These are phyloP conservation scores for Leptopilina boulardi DNA, from an alignment of 1,140 invertebrate genomes.

Conservation along the genomic window DNA sequence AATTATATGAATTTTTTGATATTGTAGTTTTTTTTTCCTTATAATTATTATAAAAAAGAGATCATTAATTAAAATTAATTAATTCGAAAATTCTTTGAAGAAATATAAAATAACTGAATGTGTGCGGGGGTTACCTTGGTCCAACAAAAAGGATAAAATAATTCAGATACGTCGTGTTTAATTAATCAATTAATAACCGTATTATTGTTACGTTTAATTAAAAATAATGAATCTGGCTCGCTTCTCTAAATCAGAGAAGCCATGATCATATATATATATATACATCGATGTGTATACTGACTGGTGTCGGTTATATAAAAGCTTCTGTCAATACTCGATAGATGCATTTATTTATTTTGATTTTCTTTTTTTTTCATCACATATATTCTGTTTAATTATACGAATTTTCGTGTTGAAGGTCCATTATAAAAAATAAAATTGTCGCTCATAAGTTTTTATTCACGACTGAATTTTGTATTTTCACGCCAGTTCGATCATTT, in stretches of 20 bases:
- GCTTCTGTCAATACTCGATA: slow-evolving; percentile 55
- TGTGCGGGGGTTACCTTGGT: neutral
- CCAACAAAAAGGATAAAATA: slow-evolving; percentile 18
- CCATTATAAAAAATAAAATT: slow-evolving; percentile 13
- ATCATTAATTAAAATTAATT: neutral
- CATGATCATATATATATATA: neutral
- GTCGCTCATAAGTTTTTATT: neutral
- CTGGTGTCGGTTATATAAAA: slow-evolving; percentile 50
- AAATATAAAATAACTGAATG: neutral
- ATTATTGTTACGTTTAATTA: slow-evolving; percentile 67
- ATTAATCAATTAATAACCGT: slow-evolving; percentile 67
- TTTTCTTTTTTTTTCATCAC: neutral
- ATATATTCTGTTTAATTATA: slow-evolving; percentile 28
- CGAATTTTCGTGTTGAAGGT: neutral
- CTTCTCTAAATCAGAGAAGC: slow-evolving; percentile 37
- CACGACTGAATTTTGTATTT: neutral
- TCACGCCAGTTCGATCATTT: neutral
- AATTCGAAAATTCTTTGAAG: neutral
- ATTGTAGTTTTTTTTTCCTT: neutral
- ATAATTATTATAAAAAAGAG: neutral
- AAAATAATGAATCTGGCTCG: slow-evolving; percentile 61
- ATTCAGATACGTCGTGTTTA: slow-evolving; percentile 57
- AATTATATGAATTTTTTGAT: too few species aligned
- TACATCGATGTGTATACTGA: slow-evolving; percentile 36
- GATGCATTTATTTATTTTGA: slow-evolving; percentile 50